These are phyloP conservation scores for Naja naja DNA, from an alignment of 2,113 vertebrate genomes.

Conservation along the genomic window DNA sequence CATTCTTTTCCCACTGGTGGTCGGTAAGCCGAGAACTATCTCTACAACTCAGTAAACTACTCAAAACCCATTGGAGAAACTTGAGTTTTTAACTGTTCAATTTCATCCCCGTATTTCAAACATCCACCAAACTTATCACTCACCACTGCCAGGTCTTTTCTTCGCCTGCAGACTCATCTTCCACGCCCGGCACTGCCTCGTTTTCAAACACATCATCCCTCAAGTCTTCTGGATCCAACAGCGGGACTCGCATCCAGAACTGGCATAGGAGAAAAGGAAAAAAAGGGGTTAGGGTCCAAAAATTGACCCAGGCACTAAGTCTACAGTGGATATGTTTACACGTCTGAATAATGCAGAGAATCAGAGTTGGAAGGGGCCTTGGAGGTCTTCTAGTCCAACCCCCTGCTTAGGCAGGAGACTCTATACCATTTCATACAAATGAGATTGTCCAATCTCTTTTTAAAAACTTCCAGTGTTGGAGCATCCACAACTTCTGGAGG, in stretches of 20 bases:
- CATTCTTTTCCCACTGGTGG: too few relatives aligned
- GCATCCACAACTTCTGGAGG: fast-evolving
- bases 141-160: conserved; percentile 84
- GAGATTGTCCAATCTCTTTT: too few relatives aligned
- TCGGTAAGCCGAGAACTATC: not conserved
- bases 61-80: not conserved
- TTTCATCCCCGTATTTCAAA: not conserved
- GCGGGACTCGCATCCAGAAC: conserved; percentile 89
- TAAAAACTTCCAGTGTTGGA: too few relatives aligned
- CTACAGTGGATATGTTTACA: not conserved
- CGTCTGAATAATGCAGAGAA: not conserved
- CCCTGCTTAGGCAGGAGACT: too few relatives aligned
- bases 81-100: not conserved
- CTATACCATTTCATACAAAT: too few relatives aligned
- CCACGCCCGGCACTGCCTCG: conserved; percentile 62
- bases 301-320: not conserved
- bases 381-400: not conserved
- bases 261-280: conserved; percentile 40
- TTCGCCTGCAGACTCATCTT: conserved; percentile 75
- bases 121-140: conserved; percentile 32
- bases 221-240: conserved; percentile 80
- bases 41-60: not conserved
- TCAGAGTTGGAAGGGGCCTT: not conserved
- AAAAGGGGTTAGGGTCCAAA: not conserved
- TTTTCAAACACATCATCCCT: conserved; percentile 87